Conservation (phyloP, 64 coral and sea anemone species). For the Dendrophyllia cribrosa region DNA sequence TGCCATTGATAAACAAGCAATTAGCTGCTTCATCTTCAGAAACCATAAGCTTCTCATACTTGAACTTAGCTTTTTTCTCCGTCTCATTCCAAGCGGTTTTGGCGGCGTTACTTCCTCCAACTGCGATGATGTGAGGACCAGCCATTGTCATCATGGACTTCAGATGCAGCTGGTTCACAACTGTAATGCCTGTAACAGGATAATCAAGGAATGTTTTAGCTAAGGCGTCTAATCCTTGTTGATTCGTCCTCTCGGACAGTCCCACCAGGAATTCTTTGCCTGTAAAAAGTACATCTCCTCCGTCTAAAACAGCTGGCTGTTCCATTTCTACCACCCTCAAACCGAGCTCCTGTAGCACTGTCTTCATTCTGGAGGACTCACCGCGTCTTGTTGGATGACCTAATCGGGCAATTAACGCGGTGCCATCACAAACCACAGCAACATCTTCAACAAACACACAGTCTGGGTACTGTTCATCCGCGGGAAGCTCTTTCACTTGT, state of each 20-base stretch:
- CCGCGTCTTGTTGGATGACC: constrained; percentile 87
- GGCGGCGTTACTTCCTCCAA: constrained; percentile 66
- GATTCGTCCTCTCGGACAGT: constrained; percentile 73
- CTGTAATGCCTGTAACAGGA: constrained; percentile 68
- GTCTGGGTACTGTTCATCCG: constrained; percentile 84
- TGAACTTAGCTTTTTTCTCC: constrained; percentile 60
- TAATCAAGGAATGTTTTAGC: constrained; percentile 75
- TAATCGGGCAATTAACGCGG: constrained; percentile 64
- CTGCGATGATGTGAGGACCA: constrained; percentile 49
- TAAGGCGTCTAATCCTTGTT: constrained; percentile 62
- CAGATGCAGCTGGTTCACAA: constrained; percentile 73
- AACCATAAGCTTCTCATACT: constrained; percentile 71
- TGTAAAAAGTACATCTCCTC: constrained; percentile 97
- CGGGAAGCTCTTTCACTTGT: constrained; percentile 68
- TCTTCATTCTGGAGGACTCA: constrained; percentile 72
- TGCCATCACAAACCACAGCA: constrained; percentile 75
- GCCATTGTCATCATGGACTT: constrained; percentile 90
- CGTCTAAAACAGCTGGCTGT: constrained; percentile 82
- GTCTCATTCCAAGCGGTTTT: constrained; percentile 64
- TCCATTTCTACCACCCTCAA: constrained; percentile 77
- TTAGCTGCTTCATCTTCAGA: constrained; percentile 83
- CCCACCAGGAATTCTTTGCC: constrained; percentile 95
- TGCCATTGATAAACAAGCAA: constrained; percentile 87
- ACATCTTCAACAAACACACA: constrained; percentile 98
- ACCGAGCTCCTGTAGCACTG: constrained; percentile 53